Base-by-base conservation (phyloP, 1,140 invertebrate species). In the Drosophila serrata region DNA sequence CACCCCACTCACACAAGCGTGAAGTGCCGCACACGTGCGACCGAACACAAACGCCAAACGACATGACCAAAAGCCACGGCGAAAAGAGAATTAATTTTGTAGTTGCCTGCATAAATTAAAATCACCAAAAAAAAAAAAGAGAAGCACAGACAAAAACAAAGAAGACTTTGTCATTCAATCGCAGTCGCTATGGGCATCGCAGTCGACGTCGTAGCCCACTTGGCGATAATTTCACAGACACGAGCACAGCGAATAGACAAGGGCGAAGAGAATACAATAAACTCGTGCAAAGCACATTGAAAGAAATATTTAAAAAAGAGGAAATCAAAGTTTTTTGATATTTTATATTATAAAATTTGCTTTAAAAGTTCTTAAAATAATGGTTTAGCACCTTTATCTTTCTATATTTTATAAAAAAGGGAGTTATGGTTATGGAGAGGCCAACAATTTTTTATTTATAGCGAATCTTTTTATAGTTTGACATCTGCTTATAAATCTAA, bases 41-140 rank as follows among this genome's bases (percentile, higher is more conserved):
- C 65, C 65, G 40, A 53, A 56, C 60, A 17, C 57, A 42, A 60
- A 85, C 65, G 73, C 63, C 61, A 60, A 70, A 65, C 53, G 56
- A 64, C 69, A 76, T 65, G 65, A 65, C 35, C 63, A 65, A 86
- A 86, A 81, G 68, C 37, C 40, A 78, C 63, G 63, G 49, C 57
- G 35, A 73, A 75, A 64, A 72, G 42, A 81, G 80, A 87, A 88
- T 82, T 82, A 69, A 88, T 77, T 88, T 77, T 73, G 65, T 87
- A 82, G 82, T 87, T 87, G 70, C 67, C 72, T 79, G 82, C 70
- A 87, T 87, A 87, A 87, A 88, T 87, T 88, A 88, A 82, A 75
- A 74, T 19, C n/a, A 9, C n/a, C 4, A 12, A 37, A 42, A 48
- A 40, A 63, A 51, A 61, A 62, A 5, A 48, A 46, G 15, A 56